A percentile compares a stretch with the other conserved stretches of the same genome.
Conservation (phyloP, 2,797 vertebrate genomes). For the Leptatherina wallacei region DNA sequence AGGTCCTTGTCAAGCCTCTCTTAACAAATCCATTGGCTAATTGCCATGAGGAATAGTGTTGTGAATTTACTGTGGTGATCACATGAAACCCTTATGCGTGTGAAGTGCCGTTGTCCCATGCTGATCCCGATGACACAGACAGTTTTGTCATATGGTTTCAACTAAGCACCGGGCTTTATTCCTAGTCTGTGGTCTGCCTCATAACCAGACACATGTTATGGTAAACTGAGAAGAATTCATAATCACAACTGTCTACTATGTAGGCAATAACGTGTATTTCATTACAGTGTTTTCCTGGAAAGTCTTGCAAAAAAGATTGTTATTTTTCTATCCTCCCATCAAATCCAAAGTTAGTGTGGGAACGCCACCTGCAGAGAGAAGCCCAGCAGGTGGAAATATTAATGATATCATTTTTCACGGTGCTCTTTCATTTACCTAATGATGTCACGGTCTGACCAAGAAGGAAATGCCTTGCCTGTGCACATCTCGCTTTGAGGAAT, state of each 20-base stretch:
- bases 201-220: constrained; percentile 44
- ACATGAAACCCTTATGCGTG: constrained; percentile 17
- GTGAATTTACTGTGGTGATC: constrained; percentile 19
- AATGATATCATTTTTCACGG: constrained; percentile 38
- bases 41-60: constrained; percentile 6
- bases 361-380: constrained; percentile 22
- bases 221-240: constrained; percentile 38
- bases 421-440: constrained; percentile 29
- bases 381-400: constrained; percentile 18
- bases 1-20: neutral
- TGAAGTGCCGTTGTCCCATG: constrained; percentile 8
- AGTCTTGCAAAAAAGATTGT: constrained; percentile 14
- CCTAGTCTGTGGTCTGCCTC: constrained; percentile 33
- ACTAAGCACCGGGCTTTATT: constrained; percentile 33
- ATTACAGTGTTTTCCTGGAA: constrained; percentile 24
- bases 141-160: constrained; percentile 46
- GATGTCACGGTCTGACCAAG: constrained; percentile 26
- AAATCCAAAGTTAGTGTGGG: neutral
- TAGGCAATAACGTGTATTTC: constrained; percentile 22
- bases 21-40: constrained; percentile 14
- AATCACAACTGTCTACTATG: constrained; percentile 41
- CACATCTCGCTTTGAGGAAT: constrained; percentile 33
- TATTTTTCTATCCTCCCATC: neutral
- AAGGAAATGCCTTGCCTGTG: constrained; percentile 12
- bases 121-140: constrained; percentile 33